These are phyloP conservation scores for Turritopsis rubra DNA, from an alignment of 30 jellyfish, hydroid and myxozoan species.

Conservation along the genomic window DNA sequence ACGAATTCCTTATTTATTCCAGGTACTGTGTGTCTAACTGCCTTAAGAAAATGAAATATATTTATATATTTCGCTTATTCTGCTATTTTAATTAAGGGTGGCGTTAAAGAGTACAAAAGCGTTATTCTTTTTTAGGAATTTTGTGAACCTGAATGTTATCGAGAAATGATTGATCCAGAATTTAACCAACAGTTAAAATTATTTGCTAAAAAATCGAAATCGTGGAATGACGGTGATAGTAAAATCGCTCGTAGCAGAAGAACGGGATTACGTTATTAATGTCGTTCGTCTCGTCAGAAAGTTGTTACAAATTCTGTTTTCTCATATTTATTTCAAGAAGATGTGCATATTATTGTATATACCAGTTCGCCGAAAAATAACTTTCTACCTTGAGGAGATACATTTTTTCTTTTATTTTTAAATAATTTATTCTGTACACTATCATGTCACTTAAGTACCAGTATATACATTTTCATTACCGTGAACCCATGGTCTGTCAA, in stretches of 20 bases:
- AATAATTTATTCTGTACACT: neutral
- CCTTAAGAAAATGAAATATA: too few species aligned
- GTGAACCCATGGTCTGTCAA: neutral
- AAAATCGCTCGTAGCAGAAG: slow-evolving; percentile 43
- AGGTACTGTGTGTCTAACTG: too few species aligned
- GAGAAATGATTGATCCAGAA: slow-evolving; percentile 65
- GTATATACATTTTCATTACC: neutral
- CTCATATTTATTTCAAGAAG: slow-evolving; percentile 1
- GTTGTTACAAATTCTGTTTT: neutral
- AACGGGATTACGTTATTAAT: slow-evolving; percentile 73
- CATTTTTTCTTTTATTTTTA: neutral
- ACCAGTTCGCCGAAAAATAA: neutral
- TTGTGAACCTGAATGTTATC: slow-evolving; percentile 78
- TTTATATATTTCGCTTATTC: too few species aligned
- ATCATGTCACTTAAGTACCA: neutral
- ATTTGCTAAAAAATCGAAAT: slow-evolving; percentile 81
- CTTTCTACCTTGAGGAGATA: neutral
- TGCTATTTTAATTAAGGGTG: too few species aligned
- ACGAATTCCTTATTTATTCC: too few species aligned
- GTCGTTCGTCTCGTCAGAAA: neutral
- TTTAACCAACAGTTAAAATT: slow-evolving; percentile 52
- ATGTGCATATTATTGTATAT: slow-evolving; percentile 15
- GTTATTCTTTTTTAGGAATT: slow-evolving; percentile 38
- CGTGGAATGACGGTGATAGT: slow-evolving; percentile 95
- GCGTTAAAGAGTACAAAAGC: too few species aligned